Evolutionary conservation across 2,888 invertebrate species (phyloP).

Genomic region (Lasioglossum figueresi): DNA sequence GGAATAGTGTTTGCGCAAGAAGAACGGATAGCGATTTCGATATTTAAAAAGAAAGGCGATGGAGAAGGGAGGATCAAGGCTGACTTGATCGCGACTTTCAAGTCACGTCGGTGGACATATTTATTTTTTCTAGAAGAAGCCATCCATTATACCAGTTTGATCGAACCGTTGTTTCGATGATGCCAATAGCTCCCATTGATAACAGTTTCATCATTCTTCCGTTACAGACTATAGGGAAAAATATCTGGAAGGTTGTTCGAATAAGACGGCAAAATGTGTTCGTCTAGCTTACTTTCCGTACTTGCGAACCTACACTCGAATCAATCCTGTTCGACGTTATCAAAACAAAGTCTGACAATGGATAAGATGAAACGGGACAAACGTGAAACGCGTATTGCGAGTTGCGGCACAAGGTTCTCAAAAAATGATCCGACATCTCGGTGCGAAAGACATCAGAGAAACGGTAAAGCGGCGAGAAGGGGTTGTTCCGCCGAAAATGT

Average conservation of each 20-base stretch:
- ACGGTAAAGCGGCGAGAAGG: not conserved
- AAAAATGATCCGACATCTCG: not conserved
- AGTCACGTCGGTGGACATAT: not conserved
- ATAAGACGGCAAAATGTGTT: no score
- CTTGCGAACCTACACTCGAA: no score
- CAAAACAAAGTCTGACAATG: not conserved
- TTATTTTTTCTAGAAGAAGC: not conserved
- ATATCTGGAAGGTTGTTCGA: no score
- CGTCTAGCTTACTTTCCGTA: no score
- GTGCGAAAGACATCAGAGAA: conserved; percentile 4
- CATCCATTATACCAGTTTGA: not conserved
- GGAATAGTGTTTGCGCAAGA: conserved; percentile 75
- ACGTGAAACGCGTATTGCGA: not conserved
- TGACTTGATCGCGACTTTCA: conserved; percentile 22
- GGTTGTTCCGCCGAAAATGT: conserved; percentile 34
- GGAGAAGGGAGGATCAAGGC: conserved; percentile 59
- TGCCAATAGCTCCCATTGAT: not conserved
- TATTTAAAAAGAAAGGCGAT: conserved; percentile 49
- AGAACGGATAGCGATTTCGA: conserved; percentile 70
- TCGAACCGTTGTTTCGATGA: not conserved
- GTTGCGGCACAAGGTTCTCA: not conserved
- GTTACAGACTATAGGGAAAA: no score
- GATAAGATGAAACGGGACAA: not conserved
- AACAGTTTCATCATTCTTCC: not conserved
- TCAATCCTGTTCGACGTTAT: not conserved